Percentiles rank a stretch among this genome's conserved stretches.
phyloP scores from a whole-genome alignment of 2,888 invertebrate genomes.

The Drosophila affinis region DNA sequence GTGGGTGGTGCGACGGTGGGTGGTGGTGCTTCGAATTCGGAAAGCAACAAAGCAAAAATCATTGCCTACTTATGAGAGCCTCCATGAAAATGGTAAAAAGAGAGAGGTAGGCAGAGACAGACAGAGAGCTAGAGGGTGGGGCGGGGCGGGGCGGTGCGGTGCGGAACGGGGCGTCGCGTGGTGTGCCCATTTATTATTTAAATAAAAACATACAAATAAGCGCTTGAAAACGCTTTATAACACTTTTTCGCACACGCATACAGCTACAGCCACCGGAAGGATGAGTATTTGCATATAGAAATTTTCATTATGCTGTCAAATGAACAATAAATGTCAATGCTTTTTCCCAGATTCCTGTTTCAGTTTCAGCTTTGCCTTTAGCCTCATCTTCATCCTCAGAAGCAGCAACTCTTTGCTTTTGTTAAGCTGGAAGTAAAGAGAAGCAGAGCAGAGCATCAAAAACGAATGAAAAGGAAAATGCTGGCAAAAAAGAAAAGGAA shows the following conservation, averaged over 20 bases:
- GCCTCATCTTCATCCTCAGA: background rate
- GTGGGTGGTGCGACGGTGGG: background rate
- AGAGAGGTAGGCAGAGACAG: background rate
- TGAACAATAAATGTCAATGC: constrained; percentile 48
- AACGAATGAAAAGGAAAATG: constrained; percentile 1
- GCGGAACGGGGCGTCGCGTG: background rate
- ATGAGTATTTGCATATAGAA: constrained; percentile 73
- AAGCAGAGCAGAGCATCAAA: constrained; percentile 2
- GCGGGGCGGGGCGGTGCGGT: no score
- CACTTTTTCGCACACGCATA: constrained; percentile 55
- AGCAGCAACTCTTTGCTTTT: constrained; percentile 3
- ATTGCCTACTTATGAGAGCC: constrained; percentile 75
- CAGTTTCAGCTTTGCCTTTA: background rate
- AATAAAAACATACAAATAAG: constrained; percentile 75
- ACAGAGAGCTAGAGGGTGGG: background rate
- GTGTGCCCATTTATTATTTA: constrained; percentile 71
- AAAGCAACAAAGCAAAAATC: constrained; percentile 66
- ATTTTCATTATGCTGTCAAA: constrained; percentile 69
- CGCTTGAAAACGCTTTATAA: constrained; percentile 67
- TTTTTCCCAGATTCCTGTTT: background rate
- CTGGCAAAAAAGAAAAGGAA: constrained; percentile 1
- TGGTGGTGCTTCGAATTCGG: background rate
- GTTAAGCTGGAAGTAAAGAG: constrained; percentile 3
- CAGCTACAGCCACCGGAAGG: constrained; percentile 4
- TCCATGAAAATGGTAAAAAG: constrained; percentile 4